These are phyloP conservation scores for Cyprinodon variegatus DNA, from an alignment of 2,113 vertebrate species.

Conservation along the genomic window DNA sequence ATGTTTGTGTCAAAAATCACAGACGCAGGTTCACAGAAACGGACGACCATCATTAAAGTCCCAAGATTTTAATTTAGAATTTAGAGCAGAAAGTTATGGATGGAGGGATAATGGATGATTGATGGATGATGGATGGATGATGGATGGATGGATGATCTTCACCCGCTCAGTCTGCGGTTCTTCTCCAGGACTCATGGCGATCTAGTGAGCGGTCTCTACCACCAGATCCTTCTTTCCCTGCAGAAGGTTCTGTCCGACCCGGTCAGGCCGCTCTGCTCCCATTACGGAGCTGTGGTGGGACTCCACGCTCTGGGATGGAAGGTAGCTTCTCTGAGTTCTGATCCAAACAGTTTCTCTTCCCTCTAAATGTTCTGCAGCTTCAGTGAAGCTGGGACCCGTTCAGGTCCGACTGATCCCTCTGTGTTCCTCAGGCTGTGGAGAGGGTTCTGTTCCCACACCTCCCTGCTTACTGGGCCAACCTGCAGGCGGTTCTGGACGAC, in stretches of 20 bases:
- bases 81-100: too few species aligned
- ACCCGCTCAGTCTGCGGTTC: too few species aligned
- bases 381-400: too few species aligned
- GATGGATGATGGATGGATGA: too few species aligned
- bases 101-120: too few species aligned
- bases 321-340: constrained; percentile 65
- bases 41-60: too few species aligned
- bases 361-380: too few species aligned
- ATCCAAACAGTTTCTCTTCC: too few species aligned
- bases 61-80: too few species aligned
- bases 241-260: constrained; percentile 93
- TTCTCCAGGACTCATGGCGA: constrained; percentile 88
- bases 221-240: constrained; percentile 90
- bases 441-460: constrained; percentile 90
- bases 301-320: constrained; percentile 93
- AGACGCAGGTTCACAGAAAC: too few species aligned
- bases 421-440: constrained; percentile 85
- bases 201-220: constrained; percentile 88
- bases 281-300: constrained; percentile 92
- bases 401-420: not conserved
- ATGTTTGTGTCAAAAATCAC: too few species aligned
- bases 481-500: constrained; percentile 90
- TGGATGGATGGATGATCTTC: not conserved
- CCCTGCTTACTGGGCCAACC: constrained; percentile 91
- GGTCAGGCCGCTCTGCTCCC: constrained; percentile 91